Evolutionary conservation across 2,113 vertebrate genomes (phyloP).

Genomic region (Ailurus styani): DNA sequence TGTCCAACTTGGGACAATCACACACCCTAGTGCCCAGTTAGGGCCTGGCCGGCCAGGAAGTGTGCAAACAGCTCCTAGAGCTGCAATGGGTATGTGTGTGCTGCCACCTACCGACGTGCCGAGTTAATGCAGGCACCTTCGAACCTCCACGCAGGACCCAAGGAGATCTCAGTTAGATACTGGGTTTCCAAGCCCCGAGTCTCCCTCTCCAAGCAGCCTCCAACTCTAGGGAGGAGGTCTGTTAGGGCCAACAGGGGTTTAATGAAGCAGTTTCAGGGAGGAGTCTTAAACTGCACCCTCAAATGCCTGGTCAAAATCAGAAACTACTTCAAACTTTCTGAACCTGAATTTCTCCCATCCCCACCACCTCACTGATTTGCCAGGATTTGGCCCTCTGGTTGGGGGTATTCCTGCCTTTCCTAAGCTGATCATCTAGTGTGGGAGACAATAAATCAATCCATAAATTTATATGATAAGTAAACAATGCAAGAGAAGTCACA

Average conservation of each 20-base stretch:
- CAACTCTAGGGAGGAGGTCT: background rate
- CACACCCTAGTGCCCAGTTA: background rate
- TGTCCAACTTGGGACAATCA: background rate
- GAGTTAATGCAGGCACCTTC: background rate
- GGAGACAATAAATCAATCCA: background rate
- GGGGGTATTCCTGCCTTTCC: background rate
- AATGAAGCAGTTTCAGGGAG: background rate
- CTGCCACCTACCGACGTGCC: background rate
- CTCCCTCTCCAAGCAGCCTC: background rate
- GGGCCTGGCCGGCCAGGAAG: background rate
- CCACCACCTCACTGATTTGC: background rate
- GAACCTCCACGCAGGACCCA: fast-evolving
- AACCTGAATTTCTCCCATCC: background rate
- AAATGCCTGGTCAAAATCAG: background rate
- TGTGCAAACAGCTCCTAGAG: fast-evolving
- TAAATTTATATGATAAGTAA: background rate
- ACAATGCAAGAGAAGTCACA: background rate
- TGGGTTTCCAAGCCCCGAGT: background rate
- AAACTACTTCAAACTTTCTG: background rate
- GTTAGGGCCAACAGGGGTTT: background rate
- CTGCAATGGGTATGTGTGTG: background rate
- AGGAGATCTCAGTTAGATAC: background rate
- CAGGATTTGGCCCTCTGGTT: background rate
- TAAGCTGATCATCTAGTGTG: background rate
- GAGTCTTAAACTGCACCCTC: background rate